Base-by-base conservation (phyloP, 2,113 vertebrate species). In the Rhabdomys dilectus region DNA sequence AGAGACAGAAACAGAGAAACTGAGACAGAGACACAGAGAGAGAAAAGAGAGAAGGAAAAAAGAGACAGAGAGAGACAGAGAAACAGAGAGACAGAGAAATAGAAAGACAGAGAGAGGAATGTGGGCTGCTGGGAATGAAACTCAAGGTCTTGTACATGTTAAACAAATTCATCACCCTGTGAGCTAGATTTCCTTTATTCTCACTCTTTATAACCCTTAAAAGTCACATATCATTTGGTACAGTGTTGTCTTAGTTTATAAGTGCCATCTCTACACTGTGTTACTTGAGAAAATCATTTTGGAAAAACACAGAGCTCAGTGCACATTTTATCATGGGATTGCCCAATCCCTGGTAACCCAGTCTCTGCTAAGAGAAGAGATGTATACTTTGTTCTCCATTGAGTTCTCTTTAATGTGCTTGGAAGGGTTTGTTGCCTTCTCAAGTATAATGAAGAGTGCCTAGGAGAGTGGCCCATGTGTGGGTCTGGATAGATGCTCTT, bases 271-370 rank as follows among this genome's bases (percentile, higher is more conserved):
- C 13, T 90, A 64, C 4, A 51, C 16, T 42, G 15, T 4, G 34
- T 91, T 62, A 72, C 34, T 93, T 94, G 80, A 39, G 5, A 89
- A 94, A 36, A 68, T 85, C 76, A 93, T 70, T 16, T 39, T 95
- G 29, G 92, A 62, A 22, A 85, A 22, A 85, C 56, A 68, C 68
- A 45, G 34, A 90, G 26, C 10, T 5, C 39, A 24, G 4, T 34
- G 4, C 87, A 88, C 36, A 34, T 94, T 94, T 82, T 89, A 3
- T 91, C 15, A 90, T 86, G 21, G 34, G 22, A 16, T 93, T 21
- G 58, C 29, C 29, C n/a, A 31, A 60, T 68, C 56, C 70, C 85
- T 87, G 39, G 16, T 68, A 24, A 17, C 76, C n/a, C 8, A 56
- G 29, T 77, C 75, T 80, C 82, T 78, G 21, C 66, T 90, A 21